phyloP scores from a whole-genome alignment of 2,797 vertebrate species.

The Thripadectes ignobilis region DNA sequence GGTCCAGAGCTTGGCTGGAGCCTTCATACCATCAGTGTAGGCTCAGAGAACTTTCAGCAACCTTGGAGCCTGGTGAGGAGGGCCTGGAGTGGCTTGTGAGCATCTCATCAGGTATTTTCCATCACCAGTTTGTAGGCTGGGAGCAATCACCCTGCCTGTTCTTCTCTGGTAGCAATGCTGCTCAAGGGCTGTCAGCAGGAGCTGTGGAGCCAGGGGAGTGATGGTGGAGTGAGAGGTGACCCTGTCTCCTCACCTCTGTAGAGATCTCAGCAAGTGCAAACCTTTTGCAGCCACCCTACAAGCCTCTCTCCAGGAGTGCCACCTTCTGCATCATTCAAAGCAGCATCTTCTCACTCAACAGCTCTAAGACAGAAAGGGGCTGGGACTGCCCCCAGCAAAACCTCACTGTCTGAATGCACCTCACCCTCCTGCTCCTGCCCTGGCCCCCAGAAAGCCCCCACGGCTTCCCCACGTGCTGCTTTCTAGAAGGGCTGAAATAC shows the following conservation, averaged over 20 bases:
- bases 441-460: not conserved
- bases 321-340: not conserved
- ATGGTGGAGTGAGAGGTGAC: not conserved
- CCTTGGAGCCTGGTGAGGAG: not conserved
- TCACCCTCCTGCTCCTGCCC: not conserved
- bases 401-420: not conserved
- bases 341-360: not conserved
- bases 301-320: not conserved
- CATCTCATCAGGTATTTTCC: not conserved
- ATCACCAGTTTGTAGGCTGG: not conserved
- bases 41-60: not conserved
- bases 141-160: not conserved
- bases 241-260: not conserved
- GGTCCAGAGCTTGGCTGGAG: not conserved
- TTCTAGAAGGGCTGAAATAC: not conserved
- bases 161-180: not conserved
- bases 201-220: not conserved
- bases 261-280: not conserved
- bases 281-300: not conserved
- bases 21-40: not conserved
- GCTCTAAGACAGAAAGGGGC: not conserved
- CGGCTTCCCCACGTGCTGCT: not conserved
- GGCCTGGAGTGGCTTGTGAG: not conserved
- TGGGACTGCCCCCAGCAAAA: not conserved
- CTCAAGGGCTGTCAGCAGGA: not conserved